A percentile compares a stretch with the other conserved stretches of the same genome.
Conservation (phyloP, 2,113 vertebrate genomes). For the Gallinago jamesoni region DNA sequence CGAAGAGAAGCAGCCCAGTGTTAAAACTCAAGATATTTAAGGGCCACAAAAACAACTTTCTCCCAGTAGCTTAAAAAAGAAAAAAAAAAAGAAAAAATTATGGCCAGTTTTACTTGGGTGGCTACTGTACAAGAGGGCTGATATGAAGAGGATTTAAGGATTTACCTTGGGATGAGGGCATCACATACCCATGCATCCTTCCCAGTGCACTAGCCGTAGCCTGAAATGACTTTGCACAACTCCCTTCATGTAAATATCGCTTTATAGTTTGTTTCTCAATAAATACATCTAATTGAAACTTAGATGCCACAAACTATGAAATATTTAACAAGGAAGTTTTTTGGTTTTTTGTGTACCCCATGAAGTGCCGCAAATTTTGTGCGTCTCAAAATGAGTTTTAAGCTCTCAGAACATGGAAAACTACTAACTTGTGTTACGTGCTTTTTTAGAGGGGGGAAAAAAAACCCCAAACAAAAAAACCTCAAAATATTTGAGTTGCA, state of each 20-base stretch:
- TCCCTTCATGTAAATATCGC: constrained; percentile 3
- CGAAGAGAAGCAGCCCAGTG: not conserved
- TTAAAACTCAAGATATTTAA: not conserved
- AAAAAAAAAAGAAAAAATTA: not conserved
- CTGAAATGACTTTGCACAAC: not conserved
- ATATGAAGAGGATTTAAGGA: not conserved
- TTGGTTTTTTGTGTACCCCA: constrained; percentile 1
- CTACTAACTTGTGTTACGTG: not conserved
- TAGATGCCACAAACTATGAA: not conserved
- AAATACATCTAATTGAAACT: not conserved
- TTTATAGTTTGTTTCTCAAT: not conserved
- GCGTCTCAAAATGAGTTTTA: not conserved
- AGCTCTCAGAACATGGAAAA: not conserved
- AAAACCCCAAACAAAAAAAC: not conserved
- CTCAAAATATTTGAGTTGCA: not conserved
- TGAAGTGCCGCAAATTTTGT: constrained; percentile 14
- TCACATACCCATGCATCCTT: not conserved
- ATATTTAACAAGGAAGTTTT: not conserved
- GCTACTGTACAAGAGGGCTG: not conserved
- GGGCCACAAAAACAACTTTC: not conserved
- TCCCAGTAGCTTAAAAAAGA: not conserved
- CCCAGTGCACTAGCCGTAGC: not conserved
- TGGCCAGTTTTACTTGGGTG: not conserved
- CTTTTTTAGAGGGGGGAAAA: not conserved
- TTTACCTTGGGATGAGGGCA: not conserved